phyloP scores from a whole-genome alignment of 2,797 vertebrate species.

The Myoxocephalus aenaeus region DNA sequence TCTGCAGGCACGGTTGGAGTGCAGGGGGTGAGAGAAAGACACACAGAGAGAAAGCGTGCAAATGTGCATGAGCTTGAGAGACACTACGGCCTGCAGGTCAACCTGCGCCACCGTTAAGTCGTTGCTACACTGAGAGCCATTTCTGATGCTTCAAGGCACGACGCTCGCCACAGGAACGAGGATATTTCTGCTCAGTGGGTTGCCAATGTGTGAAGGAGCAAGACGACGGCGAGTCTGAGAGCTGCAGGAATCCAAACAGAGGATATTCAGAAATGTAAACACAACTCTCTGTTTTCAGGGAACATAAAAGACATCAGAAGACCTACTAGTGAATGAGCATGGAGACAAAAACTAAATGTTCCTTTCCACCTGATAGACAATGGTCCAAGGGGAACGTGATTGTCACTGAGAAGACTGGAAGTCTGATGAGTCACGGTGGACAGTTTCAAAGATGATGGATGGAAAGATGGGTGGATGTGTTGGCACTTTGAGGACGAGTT shows the following conservation, averaged over 20 bases:
- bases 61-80: conserved; percentile 17
- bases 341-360: conserved; percentile 22
- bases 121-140: conserved; percentile 9
- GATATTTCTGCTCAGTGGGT: conserved; percentile 20
- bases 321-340: conserved; percentile 17
- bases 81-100: conserved; percentile 30
- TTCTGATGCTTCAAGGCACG: conserved; percentile 11
- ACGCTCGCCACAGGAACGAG: conserved; percentile 27
- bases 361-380: conserved; percentile 10
- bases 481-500: conserved; percentile 17
- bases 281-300: conserved; percentile 24
- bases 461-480: conserved; percentile 26
- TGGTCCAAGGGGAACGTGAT: conserved; percentile 8
- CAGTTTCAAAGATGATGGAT: conserved; percentile 31
- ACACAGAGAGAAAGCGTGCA: background rate
- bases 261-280: conserved; percentile 27
- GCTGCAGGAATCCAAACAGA: conserved; percentile 10
- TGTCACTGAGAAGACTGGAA: conserved; percentile 8
- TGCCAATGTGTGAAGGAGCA: conserved; percentile 11
- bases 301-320: conserved; percentile 30
- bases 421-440: conserved; percentile 32
- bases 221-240: conserved; percentile 5
- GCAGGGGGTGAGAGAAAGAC: background rate
- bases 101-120: conserved; percentile 9
- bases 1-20: background rate